Base-by-base conservation (phyloP, 1,140 invertebrate species). In the Neodiprion pinetum region DNA sequence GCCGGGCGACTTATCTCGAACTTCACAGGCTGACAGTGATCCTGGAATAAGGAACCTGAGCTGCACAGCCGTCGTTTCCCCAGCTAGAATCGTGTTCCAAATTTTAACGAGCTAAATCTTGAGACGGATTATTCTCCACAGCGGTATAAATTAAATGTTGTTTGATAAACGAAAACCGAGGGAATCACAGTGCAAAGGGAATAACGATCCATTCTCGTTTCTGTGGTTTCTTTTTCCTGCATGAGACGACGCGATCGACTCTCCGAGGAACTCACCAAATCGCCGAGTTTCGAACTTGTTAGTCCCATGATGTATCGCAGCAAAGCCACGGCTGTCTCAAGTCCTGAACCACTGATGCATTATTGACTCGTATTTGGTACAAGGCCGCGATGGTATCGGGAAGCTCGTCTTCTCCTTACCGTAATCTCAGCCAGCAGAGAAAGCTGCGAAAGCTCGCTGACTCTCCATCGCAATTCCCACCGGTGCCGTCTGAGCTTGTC, bases 341-440 rank as follows among this genome's bases (percentile, higher is more conserved):
- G 11, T 61, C 53, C 53, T 61, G 53, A 61, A 61, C 53, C 9
- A 7, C 53, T 61, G 53, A 61, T 61, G 9, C 53, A 61, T 61
- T 61, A 61, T 61, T 61, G 53, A 61, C 53, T 61, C 53, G 53
- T 61, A 61, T 61, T 61, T 17, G 53, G 53, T 61, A 11, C 53
- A 3, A 61, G 9, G 53, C 53, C 53, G 53, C n/a, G 53, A 61
- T 61, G 5, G 11, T 61, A 12, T 17, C 9, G 11, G 53, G 11
- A 10, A 14, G 11, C 11, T 61, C 53, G 11, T 14, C 53, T 61
- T 17, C 11, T 17, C 53, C 11, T 14, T 17, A 1, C n/a, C 53
- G 53, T 61, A 61, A 61, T 61, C 53, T 61, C 53, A 61, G 11
- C 53, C 53, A 61, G 11, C 53, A 61, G 53, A 4, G 53, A 61